Conservation (phyloP, 2,113 vertebrate species). For the Ophthalmolycus amberensis region DNA sequence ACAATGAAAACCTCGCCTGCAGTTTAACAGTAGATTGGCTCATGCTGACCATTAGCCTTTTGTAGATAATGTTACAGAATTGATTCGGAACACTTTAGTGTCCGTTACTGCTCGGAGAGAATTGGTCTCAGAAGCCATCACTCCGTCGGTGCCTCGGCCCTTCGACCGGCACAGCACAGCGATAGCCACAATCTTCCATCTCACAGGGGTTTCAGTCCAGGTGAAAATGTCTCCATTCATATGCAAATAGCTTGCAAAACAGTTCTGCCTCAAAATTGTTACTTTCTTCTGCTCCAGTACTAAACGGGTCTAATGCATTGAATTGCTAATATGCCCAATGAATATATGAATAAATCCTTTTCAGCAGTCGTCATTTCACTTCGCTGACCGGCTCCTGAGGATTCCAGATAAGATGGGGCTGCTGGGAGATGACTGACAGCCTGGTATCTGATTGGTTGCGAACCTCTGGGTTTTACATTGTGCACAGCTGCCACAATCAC, state of each 20-base stretch:
- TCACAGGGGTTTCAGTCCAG: constrained; percentile 35
- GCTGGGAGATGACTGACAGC: constrained; percentile 39
- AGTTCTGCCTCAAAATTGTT: constrained; percentile 52
- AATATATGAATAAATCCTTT: constrained; percentile 77
- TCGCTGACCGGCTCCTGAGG: constrained; percentile 36
- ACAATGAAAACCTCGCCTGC: constrained; percentile 42
- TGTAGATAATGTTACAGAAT: constrained; percentile 61
- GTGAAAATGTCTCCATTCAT: constrained; percentile 64
- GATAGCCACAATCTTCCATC: constrained; percentile 31
- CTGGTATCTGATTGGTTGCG: constrained; percentile 34
- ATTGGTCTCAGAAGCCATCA: constrained; percentile 21
- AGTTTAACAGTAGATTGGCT: constrained; percentile 22
- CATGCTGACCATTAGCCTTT: constrained; percentile 50
- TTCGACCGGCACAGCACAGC: background rate
- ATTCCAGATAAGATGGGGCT: constrained; percentile 43
- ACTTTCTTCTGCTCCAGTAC: constrained; percentile 36
- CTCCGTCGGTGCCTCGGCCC: constrained; percentile 7
- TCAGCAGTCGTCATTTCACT: constrained; percentile 52
- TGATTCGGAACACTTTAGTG: constrained; percentile 59
- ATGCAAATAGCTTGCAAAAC: constrained; percentile 61
- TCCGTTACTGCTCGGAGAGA: constrained; percentile 34
- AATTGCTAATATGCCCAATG: constrained; percentile 70
- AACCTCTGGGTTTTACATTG: constrained; percentile 12
- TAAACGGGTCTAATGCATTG: constrained; percentile 54
- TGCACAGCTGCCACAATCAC: constrained; percentile 3